Conservation (phyloP, 2,888 invertebrate species). For the Rhaphigaster nebulosa region DNA sequence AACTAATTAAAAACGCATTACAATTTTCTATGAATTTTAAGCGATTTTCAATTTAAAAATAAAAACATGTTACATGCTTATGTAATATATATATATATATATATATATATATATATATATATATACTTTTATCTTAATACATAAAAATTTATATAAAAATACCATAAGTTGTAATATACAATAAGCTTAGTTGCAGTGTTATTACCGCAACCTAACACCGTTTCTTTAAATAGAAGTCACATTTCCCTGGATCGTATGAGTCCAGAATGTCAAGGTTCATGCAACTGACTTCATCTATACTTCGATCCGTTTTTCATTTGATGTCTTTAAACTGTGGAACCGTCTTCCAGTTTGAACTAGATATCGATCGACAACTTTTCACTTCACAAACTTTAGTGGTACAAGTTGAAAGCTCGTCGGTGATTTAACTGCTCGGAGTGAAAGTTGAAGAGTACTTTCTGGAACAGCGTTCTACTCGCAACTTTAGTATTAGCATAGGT, state of each 20-base stretch:
- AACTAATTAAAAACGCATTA: no score
- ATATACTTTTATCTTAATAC: no score
- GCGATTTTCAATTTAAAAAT: no score
- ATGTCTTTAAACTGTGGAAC: not conserved
- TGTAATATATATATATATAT: no score
- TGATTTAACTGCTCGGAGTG: not conserved
- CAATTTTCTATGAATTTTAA: no score
- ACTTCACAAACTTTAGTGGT: slow-evolving; percentile 7
- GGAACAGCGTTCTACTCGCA: not conserved
- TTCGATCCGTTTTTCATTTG: not conserved
- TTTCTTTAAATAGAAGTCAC: not conserved
- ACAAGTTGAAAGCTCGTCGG: not conserved
- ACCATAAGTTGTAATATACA: no score
- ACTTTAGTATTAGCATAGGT: not conserved
- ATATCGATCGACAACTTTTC: slow-evolving; percentile 3
- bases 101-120: no score
- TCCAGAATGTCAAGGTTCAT: not conserved
- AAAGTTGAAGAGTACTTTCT: slow-evolving; percentile 15
- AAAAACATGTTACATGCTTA: no score
- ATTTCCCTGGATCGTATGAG: not conserved
- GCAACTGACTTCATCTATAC: not conserved
- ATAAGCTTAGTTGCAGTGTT: no score
- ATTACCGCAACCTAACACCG: not conserved
- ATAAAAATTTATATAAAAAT: no score
- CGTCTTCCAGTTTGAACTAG: not conserved